Conservation (phyloP, 2,113 vertebrate genomes). For the Cryptoleucopteryx plumbea region DNA sequence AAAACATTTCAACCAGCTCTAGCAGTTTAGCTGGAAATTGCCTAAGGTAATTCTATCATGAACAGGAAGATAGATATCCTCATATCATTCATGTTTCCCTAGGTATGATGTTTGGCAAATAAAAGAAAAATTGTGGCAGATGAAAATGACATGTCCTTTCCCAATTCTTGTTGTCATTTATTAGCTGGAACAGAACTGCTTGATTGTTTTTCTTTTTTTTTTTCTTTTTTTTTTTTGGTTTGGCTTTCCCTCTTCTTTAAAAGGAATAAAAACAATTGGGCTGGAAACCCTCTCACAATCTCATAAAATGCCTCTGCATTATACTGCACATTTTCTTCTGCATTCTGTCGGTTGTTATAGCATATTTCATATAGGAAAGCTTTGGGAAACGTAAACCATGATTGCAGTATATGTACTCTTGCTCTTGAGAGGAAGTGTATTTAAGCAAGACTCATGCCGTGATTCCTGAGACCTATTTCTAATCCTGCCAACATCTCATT, state of each 20-base stretch:
- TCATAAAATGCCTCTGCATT: conserved; percentile 9
- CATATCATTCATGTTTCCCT: background rate
- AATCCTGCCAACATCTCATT: background rate
- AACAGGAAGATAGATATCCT: background rate
- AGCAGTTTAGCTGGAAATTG: conserved; percentile 20
- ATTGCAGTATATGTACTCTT: background rate
- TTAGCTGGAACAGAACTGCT: background rate
- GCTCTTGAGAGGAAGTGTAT: background rate
- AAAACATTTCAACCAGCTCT: background rate
- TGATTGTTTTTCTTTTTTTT: background rate
- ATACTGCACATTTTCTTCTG: background rate
- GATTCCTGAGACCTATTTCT: background rate
- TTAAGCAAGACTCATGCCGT: background rate
- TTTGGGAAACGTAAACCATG: background rate
- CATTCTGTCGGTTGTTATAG: background rate
- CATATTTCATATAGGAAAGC: background rate
- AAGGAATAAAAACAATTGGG: background rate
- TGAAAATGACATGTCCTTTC: background rate
- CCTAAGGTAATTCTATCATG: background rate
- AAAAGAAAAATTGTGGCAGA: conserved; percentile 10
- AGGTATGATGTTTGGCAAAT: background rate
- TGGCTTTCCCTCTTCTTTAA: background rate
- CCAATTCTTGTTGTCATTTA: background rate
- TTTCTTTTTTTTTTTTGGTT: background rate
- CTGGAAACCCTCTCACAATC: background rate